These are phyloP conservation scores for Haliclona indistincta DNA, from an alignment of 37 sponge, comb jelly and placozoan genomes.

Conservation along the genomic window DNA sequence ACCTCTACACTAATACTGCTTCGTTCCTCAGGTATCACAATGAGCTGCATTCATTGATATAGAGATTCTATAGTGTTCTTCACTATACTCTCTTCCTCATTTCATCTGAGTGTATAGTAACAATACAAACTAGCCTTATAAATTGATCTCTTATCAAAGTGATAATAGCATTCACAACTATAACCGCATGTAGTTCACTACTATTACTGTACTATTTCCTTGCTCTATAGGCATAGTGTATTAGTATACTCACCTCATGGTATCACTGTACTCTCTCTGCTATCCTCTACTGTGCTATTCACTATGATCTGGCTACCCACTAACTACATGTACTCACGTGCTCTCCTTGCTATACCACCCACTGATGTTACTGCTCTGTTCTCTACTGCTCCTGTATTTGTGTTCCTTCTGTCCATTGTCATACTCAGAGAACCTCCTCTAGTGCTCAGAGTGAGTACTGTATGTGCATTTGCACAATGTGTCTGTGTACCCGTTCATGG, in stretches of 20 bases:
- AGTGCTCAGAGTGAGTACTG: conserved; percentile 68
- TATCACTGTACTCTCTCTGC: conserved; percentile 37
- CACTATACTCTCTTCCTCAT: too few species aligned
- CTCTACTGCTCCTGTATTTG: conserved; percentile 93
- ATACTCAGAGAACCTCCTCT: conserved; percentile 74
- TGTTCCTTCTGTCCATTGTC: conserved; percentile 75
- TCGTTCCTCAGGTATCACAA: too few species aligned
- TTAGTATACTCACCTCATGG: conserved; percentile 52
- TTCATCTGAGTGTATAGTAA: too few species aligned
- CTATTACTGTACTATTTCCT: background rate
- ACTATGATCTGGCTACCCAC: conserved; percentile 71
- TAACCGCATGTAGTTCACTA: too few species aligned
- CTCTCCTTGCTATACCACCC: conserved; percentile 58
- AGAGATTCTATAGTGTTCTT: too few species aligned
- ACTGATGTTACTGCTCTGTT: conserved; percentile 91
- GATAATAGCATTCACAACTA: too few species aligned
- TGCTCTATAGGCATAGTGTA: conserved; percentile 35
- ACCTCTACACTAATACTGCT: too few species aligned
- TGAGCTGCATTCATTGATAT: too few species aligned
- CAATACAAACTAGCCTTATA: too few species aligned
- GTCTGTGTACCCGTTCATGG: too few species aligned
- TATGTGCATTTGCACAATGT: too few species aligned
- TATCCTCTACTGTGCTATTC: conserved; percentile 71
- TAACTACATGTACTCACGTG: conserved; percentile 83
- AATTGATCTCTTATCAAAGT: too few species aligned